Base-by-base conservation (phyloP, 2,888 invertebrate species). In the Lochmaea capreae region DNA sequence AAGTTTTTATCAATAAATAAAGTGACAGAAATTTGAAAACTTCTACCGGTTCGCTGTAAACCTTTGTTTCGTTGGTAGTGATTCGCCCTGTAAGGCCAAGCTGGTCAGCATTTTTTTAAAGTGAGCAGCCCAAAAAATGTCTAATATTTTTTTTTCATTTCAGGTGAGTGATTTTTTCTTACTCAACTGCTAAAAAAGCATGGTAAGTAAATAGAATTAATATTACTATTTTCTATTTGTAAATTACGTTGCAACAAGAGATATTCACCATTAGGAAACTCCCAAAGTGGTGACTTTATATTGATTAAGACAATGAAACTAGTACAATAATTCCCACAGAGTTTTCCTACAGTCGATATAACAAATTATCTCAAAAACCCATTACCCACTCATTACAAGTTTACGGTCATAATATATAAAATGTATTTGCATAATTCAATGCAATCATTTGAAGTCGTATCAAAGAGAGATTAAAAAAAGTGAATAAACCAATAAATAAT, bases 401-500 rank as follows among this genome's bases (percentile, higher is more conserved):
- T 16, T 54, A 16, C 18, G 18, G 16, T 54, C 33, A n/a, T 61
- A 57, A 70, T 63, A 70, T 63, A 70, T 70, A 43, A 54, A 54
- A 26, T 54, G 22, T 12, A 67, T 67, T 68, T 68, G 74, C 63
- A 74, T 74, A 74, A 71, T 67, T 65, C 43, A 65, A 8, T 59
- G 65, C 74, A 65, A 74, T 74, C 71, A 68, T 59, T 67, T 42
- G 33, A 26, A 52, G 46, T 67, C 67, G 62, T 18, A 69, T 69
- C 69, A 62, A 68, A 68, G 61, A 62, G 42, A 66, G 61, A 66
- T 54, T 67, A 42, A 54, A 43, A 66, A 70, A 54, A 71, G 46
- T 57, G 66, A 71, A 71, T 46, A 71, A 68, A 74, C 59, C 46
- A 58, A 68, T 74, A 71, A 71, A 43, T 65, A 65, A 43, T 65